phyloP scores from a whole-genome alignment of 2,113 vertebrate genomes.

The Ptilorrhoa leucosticta region DNA sequence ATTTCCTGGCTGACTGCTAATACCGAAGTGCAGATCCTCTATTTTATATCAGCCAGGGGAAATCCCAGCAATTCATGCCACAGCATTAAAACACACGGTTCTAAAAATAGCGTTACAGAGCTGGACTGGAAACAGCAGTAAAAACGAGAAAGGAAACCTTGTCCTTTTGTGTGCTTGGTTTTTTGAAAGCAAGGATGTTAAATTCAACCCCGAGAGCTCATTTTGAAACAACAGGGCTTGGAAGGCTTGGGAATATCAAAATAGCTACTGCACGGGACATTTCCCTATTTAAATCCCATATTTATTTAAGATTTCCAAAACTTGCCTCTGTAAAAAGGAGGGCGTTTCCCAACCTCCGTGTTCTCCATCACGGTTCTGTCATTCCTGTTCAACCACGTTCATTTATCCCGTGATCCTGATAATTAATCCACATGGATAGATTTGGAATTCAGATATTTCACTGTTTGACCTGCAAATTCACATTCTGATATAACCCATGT shows the following conservation, averaged over 20 bases:
- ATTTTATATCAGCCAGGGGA: constrained; percentile 3
- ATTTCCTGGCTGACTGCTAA: constrained; percentile 31
- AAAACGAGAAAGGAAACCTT: background rate
- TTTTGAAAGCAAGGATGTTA: background rate
- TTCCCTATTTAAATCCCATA: background rate
- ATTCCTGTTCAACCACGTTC: background rate
- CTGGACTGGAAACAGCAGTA: background rate
- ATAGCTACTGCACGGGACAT: background rate
- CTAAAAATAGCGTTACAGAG: constrained; percentile 24
- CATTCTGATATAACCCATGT: background rate
- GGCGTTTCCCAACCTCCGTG: accelerated
- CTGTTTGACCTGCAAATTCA: background rate
- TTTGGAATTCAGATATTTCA: background rate
- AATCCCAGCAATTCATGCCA: constrained; percentile 15
- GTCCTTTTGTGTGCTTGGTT: background rate
- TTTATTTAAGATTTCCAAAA: background rate
- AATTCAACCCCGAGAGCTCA: background rate
- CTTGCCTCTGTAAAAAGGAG: background rate
- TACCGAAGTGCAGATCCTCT: background rate
- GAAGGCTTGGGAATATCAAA: background rate
- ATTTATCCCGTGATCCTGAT: background rate
- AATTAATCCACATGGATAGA: background rate
- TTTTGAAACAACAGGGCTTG: background rate
- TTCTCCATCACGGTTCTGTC: background rate
- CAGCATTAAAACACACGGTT: background rate